Evolutionary conservation across 2,797 vertebrate genomes (phyloP), one percentile per base, ranked within the genome.

Genomic region (Odontamblyopus rebecca): DNA sequence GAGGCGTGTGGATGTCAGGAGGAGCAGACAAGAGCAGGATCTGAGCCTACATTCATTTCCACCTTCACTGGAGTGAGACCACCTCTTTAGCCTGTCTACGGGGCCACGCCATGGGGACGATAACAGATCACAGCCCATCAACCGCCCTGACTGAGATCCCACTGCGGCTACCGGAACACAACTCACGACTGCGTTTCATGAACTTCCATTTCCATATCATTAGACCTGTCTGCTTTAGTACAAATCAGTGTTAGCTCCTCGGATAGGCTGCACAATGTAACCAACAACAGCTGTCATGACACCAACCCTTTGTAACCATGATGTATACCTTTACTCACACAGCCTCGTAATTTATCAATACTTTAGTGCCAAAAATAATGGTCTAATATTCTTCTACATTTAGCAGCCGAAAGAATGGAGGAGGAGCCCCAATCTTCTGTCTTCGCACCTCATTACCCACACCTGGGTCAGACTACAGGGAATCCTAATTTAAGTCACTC

Each of bases 41-140:
- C 85, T 87, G 81, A 90, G 90, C 88, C 91, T 83, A 84, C 85
- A 89, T 92, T 94, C 90, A 95, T 95, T 95, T 94, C 92, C 89
- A 90, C 92, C 92, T 93, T 92, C 93, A 93, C 89, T 94, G 94
- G 93, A 94, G 93, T 89, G 92, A 94, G 89, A 95, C 93, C 90
- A 89, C 92, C 91, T 91, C 89, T 92, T 93, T 89, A 90, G 91
- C 86, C 89, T 72, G 84, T 87, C 88, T 89, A 80, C 86, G 87
- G 85, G 87, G 84, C 85, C 85, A 85, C 89, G 85, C 88, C 89
- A 89, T 86, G 62, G 89, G 87, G 89, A 91, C 83, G 90, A 93
- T 90, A 92, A 86, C 91, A 91, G 88, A 93, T 93, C 91, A 88
- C 85, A 85, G 82, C 89, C 89, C 89, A 89, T 91, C 91, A 89